Evolutionary conservation across 1,140 invertebrate species (phyloP), one percentile per base, ranked within the genome.

Genomic region (Papilio dardanus): DNA sequence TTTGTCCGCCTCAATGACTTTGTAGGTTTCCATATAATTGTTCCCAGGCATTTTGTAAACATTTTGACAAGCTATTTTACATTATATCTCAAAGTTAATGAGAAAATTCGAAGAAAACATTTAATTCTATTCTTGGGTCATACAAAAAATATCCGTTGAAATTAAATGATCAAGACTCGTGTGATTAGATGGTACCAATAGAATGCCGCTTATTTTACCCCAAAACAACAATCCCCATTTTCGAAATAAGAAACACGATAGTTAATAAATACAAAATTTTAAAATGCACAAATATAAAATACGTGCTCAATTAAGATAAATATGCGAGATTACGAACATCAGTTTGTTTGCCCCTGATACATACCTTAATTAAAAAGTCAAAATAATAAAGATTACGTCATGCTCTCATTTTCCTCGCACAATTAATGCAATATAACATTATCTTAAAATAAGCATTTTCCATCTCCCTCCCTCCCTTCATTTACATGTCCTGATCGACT

Each of bases 1-100:
- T 76, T 79, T 76, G 75, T 68, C 71, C 73, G 42, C 69, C 21
- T 46, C 42, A 42, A 71, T 71, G 69, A 30, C 69, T 71, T 71
- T 71, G 69, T 71, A 71, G 69, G 40, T 71, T 71, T 71, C 42
- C 42, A 71, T 71, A 71, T 54, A 71, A 71, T 71, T 69, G 21
- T 69, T 71, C 42, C 30, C 40, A 50, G 28, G 28, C 28, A 46
- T 5, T n/a, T 10, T n/a, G 69, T 54, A 33, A 54, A 71, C 16
- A 54, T 71, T 71, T 71, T 71, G 69, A 71, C 42, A 54, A 31
- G 42, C 12, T 7, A 46, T 40, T 2, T 71, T 71, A 31, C 7
- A 46, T 8, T n/a, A 12, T 31, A 35, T 16, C 2, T 12, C 14
- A 62, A 28, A 5, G 16, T 4, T 21, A 28, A 28, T 14, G 12